Evolutionary conservation across 2,797 vertebrate genomes (phyloP).

Genomic region (Sebastes aleutianus): DNA sequence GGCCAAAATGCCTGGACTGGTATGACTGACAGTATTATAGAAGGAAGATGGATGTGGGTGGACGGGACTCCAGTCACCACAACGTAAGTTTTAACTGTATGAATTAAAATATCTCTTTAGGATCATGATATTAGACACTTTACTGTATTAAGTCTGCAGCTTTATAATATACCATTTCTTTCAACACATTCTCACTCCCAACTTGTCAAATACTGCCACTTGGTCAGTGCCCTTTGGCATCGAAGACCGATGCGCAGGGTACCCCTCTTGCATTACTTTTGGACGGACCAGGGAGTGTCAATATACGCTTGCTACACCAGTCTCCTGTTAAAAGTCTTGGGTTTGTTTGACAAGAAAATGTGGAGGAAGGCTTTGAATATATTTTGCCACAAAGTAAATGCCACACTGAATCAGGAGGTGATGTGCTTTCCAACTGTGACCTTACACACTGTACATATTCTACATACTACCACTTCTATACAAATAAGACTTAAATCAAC

Average conservation of each 20-base stretch:
- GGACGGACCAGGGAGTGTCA: too few species aligned
- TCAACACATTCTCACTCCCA: too few species aligned
- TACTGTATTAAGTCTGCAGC: not conserved
- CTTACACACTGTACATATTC: not conserved
- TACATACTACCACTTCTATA: not conserved
- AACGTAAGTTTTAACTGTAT: constrained; percentile 17
- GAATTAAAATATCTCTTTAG: not conserved
- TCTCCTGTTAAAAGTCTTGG: too few species aligned
- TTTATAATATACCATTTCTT: not conserved
- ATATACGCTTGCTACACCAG: too few species aligned
- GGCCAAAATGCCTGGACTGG: constrained; percentile 47
- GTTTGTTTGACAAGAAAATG: too few species aligned
- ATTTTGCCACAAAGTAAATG: too few species aligned
- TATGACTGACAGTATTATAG: constrained; percentile 29
- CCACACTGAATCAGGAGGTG: not conserved
- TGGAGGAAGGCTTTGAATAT: too few species aligned
- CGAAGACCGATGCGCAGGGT: too few species aligned
- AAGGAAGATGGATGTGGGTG: constrained; percentile 59
- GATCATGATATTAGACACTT: not conserved
- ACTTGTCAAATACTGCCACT: too few species aligned
- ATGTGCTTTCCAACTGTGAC: not conserved
- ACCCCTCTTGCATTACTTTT: too few species aligned
- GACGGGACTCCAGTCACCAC: constrained; percentile 34
- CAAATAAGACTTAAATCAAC: not conserved
- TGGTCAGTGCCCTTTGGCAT: too few species aligned